A percentile compares a stretch with the other conserved stretches of the same genome.
Evolutionary conservation across 2,797 vertebrate genomes (phyloP).

Genomic region (Selene dorsalis): DNA sequence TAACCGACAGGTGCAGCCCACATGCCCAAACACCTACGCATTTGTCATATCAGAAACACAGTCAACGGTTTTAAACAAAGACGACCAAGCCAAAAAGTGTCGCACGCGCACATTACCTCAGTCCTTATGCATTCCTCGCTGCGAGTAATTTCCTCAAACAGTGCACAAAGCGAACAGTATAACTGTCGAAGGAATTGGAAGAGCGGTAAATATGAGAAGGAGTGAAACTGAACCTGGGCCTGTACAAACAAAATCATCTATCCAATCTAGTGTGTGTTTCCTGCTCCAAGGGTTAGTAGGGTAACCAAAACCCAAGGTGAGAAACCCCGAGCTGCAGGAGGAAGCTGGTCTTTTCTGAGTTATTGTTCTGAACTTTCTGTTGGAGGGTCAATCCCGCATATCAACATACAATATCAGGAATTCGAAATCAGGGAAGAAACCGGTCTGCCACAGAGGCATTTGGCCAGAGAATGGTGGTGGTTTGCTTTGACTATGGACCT

Average conservation of each 20-base stretch:
- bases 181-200: constrained; percentile 66
- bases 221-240: constrained; percentile 71
- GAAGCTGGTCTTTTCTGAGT: constrained; percentile 62
- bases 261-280: constrained; percentile 72
- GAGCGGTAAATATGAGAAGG: constrained; percentile 64
- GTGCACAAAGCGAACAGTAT: constrained; percentile 56
- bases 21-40: neutral
- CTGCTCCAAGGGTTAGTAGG: constrained; percentile 71
- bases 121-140: constrained; percentile 53
- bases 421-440: constrained; percentile 43
- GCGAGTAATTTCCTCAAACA: constrained; percentile 62
- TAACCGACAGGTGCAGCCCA: neutral
- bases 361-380: constrained; percentile 67
- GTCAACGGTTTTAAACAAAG: constrained; percentile 14
- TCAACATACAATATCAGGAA: constrained; percentile 71
- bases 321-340: constrained; percentile 64
- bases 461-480: constrained; percentile 43
- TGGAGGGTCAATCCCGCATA: constrained; percentile 60
- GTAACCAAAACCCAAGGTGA: constrained; percentile 74
- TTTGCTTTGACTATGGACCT: constrained; percentile 43
- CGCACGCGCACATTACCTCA: constrained; percentile 58
- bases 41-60: no score
- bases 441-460: constrained; percentile 30
- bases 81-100: constrained; percentile 29
- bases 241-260: constrained; percentile 73